Base-by-base conservation (phyloP, 2,888 invertebrate species). In the Scaptomyza reducta region DNA sequence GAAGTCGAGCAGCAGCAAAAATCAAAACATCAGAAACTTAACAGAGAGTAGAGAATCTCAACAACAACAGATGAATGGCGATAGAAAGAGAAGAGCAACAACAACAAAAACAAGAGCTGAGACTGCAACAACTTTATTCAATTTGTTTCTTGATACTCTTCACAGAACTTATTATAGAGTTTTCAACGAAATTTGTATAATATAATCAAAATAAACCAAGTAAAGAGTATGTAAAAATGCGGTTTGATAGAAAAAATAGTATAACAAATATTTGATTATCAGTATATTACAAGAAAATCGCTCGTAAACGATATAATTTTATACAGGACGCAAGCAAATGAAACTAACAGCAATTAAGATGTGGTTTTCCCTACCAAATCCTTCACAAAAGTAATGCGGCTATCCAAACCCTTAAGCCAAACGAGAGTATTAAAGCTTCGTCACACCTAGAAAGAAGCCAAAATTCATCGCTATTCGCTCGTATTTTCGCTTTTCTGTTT, bases 11-110 rank as follows among this genome's bases (percentile, higher is more conserved):
- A 75, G 56, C 60, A 49, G 33, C 49, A 53, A 74, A 78, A 85
- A 81, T 85, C 82, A 85, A 79, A 82, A 85, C 85, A 82, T 82
- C 70, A 79, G 68, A 72, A 75, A 69, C 40, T 62, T 50, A 46
- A 41, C 31, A 29, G 46, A 44, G 50, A 18, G 54, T n/a, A 38
- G 33, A 40, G 47, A 35, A 51, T 42, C 47, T 40, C 38, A 62
- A 27, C 49, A 46, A 44, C 14, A 55, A 29, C 7, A 29, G 38
- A 45, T 11, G 41, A 35, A 35, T 46, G 7, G 3, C 13, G 16
- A 31, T 27, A 13, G 1, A n/a, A 22, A 14, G 42, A 1, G 11
- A 27, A 35, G 1, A 22, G 42, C 47, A 22, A 29, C 3, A 22
- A 57, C 9, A 46, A 33, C 33, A 18, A 61, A 25, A 55, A 35